Conservation (phyloP, 2,888 invertebrate genomes). For the Thera obeliscata region DNA sequence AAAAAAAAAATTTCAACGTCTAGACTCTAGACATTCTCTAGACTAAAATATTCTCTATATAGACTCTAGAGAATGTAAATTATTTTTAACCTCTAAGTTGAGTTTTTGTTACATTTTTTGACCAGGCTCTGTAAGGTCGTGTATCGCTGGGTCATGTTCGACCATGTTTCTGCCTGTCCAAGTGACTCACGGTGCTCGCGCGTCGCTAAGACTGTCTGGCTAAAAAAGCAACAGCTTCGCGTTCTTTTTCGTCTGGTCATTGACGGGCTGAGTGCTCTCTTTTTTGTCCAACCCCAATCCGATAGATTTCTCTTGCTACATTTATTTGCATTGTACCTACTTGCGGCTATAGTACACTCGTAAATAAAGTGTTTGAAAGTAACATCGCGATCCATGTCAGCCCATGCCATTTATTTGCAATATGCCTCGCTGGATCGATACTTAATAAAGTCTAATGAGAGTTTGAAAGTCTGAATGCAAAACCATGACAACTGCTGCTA, state of each 20-base stretch:
- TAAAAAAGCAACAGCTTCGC: slow-evolving; percentile 63
- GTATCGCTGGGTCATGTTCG: slow-evolving; percentile 24
- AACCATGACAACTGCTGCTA: background rate
- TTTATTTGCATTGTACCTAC: slow-evolving; percentile 23
- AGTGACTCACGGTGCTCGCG: slow-evolving; percentile 54
- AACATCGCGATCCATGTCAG: slow-evolving; percentile 5
- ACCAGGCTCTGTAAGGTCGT: background rate
- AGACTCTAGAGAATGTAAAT: too few species aligned
- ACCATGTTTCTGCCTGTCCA: slow-evolving; percentile 21
- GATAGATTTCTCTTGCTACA: slow-evolving; percentile 48
- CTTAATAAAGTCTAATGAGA: background rate
- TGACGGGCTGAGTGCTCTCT: slow-evolving; percentile 43
- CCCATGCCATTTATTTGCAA: background rate
- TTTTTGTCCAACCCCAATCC: slow-evolving; percentile 51
- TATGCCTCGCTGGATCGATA: background rate
- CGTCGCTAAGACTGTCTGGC: slow-evolving; percentile 60
- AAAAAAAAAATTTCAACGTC: too few species aligned
- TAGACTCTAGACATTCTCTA: too few species aligned
- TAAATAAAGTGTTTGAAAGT: slow-evolving; percentile 16
- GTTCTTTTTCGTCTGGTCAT: slow-evolving; percentile 63
- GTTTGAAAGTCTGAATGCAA: background rate
- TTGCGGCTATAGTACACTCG: background rate
- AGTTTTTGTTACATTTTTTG: background rate
- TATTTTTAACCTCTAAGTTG: too few species aligned
- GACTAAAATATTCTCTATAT: too few species aligned